Conservation (phyloP, 1,140 invertebrate species). For the Caerostris extrusa region DNA sequence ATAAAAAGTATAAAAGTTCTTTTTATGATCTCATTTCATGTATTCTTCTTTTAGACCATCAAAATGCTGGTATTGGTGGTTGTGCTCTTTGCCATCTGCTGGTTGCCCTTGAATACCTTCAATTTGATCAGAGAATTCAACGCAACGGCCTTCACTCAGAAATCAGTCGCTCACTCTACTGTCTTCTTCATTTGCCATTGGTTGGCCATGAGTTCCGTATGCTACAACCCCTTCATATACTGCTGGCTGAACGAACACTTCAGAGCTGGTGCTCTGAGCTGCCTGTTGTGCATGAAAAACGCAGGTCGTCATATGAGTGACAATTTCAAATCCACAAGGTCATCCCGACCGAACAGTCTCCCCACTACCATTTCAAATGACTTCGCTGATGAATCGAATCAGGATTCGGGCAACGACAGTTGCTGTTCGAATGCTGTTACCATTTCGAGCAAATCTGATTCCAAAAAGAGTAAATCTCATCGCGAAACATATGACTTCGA, state of each 20-base stretch:
- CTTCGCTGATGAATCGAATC: background rate
- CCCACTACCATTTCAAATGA: background rate
- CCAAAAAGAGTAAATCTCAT: background rate
- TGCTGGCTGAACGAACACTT: conserved; percentile 82
- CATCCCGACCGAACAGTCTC: background rate
- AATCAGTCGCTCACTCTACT: conserved; percentile 79
- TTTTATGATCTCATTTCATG: background rate
- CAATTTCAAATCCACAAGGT: background rate
- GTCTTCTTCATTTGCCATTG: conserved; percentile 85
- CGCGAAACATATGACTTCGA: background rate
- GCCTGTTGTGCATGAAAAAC: conserved; percentile 90
- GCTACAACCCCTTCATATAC: conserved; percentile 85
- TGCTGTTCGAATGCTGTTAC: background rate
- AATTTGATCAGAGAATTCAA: conserved; percentile 80
- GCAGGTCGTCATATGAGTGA: background rate
- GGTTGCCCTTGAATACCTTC: conserved; percentile 82
- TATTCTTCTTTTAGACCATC: conserved; percentile 81
- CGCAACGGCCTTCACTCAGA: conserved; percentile 63
- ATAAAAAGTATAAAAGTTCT: no score
- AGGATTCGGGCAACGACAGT: background rate
- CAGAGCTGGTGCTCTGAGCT: conserved; percentile 85
- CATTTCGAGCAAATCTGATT: background rate
- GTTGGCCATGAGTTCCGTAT: conserved; percentile 87
- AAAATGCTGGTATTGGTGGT: conserved; percentile 84
- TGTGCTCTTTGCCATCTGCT: conserved; percentile 82